These are phyloP conservation scores for Crax fasciolata DNA, from an alignment of 2,797 vertebrate genomes.

Conservation along the genomic window DNA sequence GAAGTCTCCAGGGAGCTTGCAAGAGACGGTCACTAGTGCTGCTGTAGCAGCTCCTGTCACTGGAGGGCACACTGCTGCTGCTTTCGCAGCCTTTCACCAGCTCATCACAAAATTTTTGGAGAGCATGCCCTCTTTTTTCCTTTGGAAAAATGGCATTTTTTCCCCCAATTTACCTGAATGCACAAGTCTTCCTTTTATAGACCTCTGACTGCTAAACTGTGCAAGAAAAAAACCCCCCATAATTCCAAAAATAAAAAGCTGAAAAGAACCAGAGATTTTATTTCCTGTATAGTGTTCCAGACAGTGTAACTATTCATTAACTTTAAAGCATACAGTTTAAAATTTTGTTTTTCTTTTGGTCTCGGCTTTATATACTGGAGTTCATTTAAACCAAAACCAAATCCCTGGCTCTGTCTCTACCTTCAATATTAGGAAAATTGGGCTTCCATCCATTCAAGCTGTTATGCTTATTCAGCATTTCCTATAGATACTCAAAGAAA, in stretches of 20 bases:
- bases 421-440: slow-evolving; percentile 20
- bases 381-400: slow-evolving; percentile 55
- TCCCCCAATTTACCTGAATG: neutral
- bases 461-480: slow-evolving; percentile 68
- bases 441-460: slow-evolving; percentile 19
- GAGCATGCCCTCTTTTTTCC: fast-evolving
- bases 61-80: slow-evolving; percentile 72
- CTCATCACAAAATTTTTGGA: neutral
- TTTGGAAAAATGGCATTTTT: neutral
- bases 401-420: slow-evolving; percentile 50
- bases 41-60: slow-evolving; percentile 66
- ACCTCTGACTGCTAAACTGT: neutral
- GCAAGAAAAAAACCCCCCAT: neutral
- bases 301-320: slow-evolving; percentile 59
- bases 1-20: neutral
- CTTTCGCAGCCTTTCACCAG: neutral
- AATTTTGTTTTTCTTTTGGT: slow-evolving; percentile 62
- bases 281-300: slow-evolving; percentile 32
- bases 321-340: slow-evolving; percentile 55
- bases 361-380: slow-evolving; percentile 50
- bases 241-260: neutral
- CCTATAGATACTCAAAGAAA: slow-evolving; percentile 13
- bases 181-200: neutral
- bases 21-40: neutral
- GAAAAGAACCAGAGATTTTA: neutral